These are phyloP conservation scores for Caenorhabditis zanzibari DNA, from an alignment of 2,888 invertebrate genomes.

Conservation along the genomic window DNA sequence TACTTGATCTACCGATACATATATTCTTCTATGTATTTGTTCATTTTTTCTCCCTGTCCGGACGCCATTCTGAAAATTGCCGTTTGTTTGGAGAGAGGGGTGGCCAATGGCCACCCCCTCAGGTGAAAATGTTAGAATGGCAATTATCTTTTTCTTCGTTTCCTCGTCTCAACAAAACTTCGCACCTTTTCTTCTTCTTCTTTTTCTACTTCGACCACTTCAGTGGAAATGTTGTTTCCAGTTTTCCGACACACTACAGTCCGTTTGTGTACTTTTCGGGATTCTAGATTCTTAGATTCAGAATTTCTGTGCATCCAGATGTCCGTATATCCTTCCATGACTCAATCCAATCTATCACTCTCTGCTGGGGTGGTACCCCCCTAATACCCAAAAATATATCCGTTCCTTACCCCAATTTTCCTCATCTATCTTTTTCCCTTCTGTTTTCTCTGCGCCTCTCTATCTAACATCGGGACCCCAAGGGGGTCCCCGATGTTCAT, in stretches of 20 bases:
- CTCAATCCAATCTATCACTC: conserved; percentile 1
- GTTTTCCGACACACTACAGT: conserved; percentile 1
- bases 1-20: conserved; percentile 17
- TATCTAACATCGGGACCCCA: no score
- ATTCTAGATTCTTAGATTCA: no score
- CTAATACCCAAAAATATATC: not conserved
- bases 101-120: conserved; percentile 11
- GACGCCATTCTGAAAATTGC: conserved; percentile 19
- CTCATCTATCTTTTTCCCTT: not conserved
- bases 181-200: conserved; percentile 7
- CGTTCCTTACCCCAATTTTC: conserved; percentile 14
- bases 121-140: conserved; percentile 24
- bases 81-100: not conserved
- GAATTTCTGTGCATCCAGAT: no score
- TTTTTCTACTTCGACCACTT: conserved; percentile 18
- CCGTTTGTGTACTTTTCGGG: conserved; percentile 1
- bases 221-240: conserved; percentile 26
- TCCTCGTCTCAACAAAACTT: conserved; percentile 18
- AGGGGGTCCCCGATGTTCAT: no score
- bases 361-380: not conserved
- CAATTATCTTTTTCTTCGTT: conserved; percentile 36
- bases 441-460: conserved; percentile 1
- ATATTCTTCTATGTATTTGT: not conserved
- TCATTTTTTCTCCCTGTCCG: conserved; percentile 1
- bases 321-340: no score